Evolutionary conservation across 2,113 vertebrate species (phyloP).

Genomic region (Propithecus coquereli): DNA sequence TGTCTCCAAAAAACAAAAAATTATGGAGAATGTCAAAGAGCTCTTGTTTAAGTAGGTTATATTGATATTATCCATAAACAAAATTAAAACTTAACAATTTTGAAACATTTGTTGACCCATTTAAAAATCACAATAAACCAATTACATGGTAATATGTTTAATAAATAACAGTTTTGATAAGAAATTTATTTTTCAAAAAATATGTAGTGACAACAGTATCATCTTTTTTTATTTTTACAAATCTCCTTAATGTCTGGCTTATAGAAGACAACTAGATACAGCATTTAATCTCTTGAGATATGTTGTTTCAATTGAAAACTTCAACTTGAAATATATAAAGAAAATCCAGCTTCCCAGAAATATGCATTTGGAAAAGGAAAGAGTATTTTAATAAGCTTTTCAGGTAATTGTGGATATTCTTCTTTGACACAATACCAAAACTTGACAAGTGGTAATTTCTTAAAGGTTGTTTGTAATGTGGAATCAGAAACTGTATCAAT

Average conservation of each 20-base stretch:
- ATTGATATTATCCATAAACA: neutral
- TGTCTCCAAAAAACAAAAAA: neutral
- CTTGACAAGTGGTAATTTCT: neutral
- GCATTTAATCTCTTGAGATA: neutral
- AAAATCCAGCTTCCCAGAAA: neutral
- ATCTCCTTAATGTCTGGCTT: neutral
- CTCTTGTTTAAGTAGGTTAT: neutral
- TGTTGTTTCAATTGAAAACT: constrained; percentile 5
- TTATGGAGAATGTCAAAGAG: neutral
- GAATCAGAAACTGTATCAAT: neutral
- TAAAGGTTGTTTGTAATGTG: neutral
- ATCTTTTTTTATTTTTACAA: neutral
- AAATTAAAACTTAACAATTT: constrained; percentile 31
- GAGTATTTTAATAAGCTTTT: neutral
- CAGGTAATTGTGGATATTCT: neutral
- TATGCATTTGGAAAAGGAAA: neutral
- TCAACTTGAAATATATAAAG: neutral
- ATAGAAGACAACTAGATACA: neutral
- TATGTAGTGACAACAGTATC: neutral
- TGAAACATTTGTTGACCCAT: neutral
- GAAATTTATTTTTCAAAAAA: constrained; percentile 1
- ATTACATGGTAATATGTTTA: neutral
- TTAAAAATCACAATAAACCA: neutral
- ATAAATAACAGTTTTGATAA: neutral
- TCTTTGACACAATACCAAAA: constrained; percentile 7